Evolutionary conservation across 1,140 invertebrate genomes (phyloP).

Genomic region (Frieseomelitta varia): DNA sequence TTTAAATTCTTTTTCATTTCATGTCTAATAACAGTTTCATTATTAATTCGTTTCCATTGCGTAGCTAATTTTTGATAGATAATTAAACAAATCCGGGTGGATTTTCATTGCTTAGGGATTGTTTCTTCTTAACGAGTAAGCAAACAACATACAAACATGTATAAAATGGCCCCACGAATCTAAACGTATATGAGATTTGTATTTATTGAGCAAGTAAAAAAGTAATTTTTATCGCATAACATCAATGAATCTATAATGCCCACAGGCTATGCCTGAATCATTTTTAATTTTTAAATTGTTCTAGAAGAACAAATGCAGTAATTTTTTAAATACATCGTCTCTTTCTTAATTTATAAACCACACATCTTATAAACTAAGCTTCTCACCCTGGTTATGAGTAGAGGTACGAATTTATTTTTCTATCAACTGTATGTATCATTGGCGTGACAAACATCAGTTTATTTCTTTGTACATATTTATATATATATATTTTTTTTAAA

Average conservation of each 20-base stretch:
- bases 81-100: not conserved
- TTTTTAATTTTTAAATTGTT: not conserved
- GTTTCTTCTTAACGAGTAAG: not conserved
- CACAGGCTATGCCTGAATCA: not conserved
- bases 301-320: not conserved
- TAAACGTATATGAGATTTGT: not conserved
- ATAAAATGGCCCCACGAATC: not conserved
- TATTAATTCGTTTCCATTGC: conserved; percentile 1
- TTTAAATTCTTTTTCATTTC: conserved; percentile 11
- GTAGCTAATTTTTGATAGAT: not conserved
- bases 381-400: conserved; percentile 17
- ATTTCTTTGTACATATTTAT: conserved; percentile 69
- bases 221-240: not conserved
- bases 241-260: not conserved
- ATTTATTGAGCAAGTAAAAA: not conserved
- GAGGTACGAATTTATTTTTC: conserved; percentile 56
- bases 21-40: not conserved
- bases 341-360: conserved; percentile 28
- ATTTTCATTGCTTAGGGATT: not conserved
- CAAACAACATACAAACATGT: not conserved
- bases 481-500: conserved; percentile 69
- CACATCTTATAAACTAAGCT: conserved; percentile 10
- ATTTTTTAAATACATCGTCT: not conserved
- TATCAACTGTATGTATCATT: conserved; percentile 41
- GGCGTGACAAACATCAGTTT: conserved; percentile 29